Percentiles rank a stretch among this genome's conserved stretches.
These are phyloP conservation scores for Artemia sinica DNA, from an alignment of 2,888 invertebrate genomes.

Conservation along the genomic window DNA sequence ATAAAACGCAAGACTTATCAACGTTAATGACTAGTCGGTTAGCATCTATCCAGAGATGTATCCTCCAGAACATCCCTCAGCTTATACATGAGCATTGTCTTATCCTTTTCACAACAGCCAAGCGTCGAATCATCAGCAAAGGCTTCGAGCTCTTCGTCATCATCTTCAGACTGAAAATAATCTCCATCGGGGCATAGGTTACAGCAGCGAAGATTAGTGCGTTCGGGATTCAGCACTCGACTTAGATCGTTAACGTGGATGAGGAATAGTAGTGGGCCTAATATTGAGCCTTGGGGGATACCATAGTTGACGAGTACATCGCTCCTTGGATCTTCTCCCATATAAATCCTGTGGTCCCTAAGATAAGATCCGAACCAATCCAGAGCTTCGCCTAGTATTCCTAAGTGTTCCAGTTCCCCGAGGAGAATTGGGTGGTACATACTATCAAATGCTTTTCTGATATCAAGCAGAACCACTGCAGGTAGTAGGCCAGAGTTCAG, in stretches of 20 bases:
- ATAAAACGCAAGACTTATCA: too few relatives aligned
- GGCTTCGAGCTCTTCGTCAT: too few relatives aligned
- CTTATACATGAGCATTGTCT: too few relatives aligned
- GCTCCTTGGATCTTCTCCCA: background rate
- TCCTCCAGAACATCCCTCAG: too few relatives aligned
- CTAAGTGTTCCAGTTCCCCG: background rate
- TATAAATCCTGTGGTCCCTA: conserved; percentile 1
- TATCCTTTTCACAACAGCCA: too few relatives aligned
- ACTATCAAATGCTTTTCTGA: conserved; percentile 12
- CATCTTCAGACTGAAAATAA: too few relatives aligned
- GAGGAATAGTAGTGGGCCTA: too few relatives aligned
- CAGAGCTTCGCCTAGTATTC: conserved; percentile 2
- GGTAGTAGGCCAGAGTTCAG: conserved; percentile 5
- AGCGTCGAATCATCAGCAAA: background rate
- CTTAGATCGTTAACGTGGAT: background rate
- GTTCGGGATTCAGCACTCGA: background rate
- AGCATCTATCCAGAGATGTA: too few relatives aligned
- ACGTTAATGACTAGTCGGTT: too few relatives aligned
- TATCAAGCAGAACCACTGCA: conserved; percentile 6
- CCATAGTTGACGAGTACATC: background rate
- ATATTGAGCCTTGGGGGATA: background rate
- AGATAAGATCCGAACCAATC: conserved; percentile 10
- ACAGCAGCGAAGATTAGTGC: too few relatives aligned
- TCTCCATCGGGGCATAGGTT: too few relatives aligned
- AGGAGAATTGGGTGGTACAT: background rate